These are phyloP conservation scores for Cricetomys ansorgei DNA, from an alignment of 2,113 vertebrate species.

Conservation along the genomic window DNA sequence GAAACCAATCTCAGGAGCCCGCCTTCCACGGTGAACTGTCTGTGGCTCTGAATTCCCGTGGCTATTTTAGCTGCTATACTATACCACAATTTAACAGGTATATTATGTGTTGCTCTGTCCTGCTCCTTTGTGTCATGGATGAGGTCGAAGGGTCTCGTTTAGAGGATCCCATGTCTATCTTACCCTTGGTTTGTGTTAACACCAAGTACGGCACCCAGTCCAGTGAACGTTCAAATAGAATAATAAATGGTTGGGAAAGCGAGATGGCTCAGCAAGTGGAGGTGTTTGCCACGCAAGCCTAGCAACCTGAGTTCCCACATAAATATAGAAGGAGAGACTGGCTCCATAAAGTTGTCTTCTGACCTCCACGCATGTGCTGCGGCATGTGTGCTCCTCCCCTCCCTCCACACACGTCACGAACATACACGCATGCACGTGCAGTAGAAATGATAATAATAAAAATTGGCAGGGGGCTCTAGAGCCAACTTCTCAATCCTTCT, in stretches of 20 bases:
- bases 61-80: neutral
- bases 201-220: neutral
- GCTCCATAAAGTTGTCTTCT: neutral
- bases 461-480: neutral
- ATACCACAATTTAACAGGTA: no score
- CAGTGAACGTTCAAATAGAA: neutral
- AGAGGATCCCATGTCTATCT: neutral
- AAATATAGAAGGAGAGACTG: neutral
- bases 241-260: neutral
- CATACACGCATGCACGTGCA: neutral
- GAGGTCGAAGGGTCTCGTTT: neutral
- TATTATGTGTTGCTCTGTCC: neutral
- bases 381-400: no score
- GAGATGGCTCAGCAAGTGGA: neutral
- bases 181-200: neutral
- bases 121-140: neutral
- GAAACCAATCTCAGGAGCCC: neutral
- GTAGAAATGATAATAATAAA: neutral
- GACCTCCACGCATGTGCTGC: neutral
- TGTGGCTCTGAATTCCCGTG: neutral
- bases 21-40: neutral
- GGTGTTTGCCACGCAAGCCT: neutral
- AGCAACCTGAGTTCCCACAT: neutral
- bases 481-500: neutral
- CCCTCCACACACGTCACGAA: neutral